A percentile compares a stretch with the other conserved stretches of the same genome.
phyloP scores from a whole-genome alignment of 1,140 invertebrate species.

The Andrena cerasifolii region DNA sequence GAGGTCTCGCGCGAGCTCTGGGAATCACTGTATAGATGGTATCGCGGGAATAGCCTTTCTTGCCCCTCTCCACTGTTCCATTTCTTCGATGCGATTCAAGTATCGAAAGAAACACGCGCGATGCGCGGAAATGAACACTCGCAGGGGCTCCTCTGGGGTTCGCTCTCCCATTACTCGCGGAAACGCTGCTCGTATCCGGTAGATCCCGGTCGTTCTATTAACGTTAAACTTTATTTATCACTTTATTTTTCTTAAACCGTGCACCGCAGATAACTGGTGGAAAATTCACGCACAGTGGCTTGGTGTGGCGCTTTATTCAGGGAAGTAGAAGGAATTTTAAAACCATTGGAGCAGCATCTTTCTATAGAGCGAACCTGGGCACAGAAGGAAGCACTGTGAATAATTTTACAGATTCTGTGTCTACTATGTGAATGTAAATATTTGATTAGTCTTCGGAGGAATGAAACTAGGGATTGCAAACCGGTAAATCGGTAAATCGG shows the following conservation, averaged over 20 bases:
- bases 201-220: constrained; percentile 1
- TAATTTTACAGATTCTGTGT: no score
- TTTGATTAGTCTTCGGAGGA: no score
- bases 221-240: constrained; percentile 16
- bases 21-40: constrained; percentile 3
- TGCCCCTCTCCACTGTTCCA: background rate
- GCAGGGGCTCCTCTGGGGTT: background rate
- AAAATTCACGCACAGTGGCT: background rate
- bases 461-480: no score
- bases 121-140: constrained; percentile 24
- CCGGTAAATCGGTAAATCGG: no score
- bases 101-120: constrained; percentile 16
- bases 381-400: no score
- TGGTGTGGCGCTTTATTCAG: no score
- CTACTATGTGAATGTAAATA: no score
- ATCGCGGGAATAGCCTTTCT: constrained; percentile 16
- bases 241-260: background rate
- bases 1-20: background rate
- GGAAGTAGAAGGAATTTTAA: no score
- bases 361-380: no score
- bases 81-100: constrained; percentile 14
- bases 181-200: background rate
- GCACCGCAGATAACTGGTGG: no score
- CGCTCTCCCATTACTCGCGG: constrained; percentile 5
- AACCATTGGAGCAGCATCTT: no score